Conservation (phyloP, 2,888 invertebrate species). For the Euspilapteryx auroguttella region DNA sequence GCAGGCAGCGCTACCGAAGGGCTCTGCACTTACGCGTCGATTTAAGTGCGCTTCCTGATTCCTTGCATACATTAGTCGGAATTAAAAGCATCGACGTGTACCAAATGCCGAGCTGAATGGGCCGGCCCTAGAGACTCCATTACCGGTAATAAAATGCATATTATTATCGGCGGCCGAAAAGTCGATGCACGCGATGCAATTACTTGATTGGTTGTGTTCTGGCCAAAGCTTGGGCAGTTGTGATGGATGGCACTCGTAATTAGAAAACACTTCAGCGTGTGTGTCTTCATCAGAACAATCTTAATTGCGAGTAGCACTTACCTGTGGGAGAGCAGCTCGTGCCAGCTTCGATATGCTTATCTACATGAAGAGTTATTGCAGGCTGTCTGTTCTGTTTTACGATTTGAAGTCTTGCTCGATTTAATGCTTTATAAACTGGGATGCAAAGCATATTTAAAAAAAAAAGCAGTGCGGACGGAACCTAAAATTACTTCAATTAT, state of each 20-base stretch:
- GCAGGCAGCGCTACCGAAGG: too few species aligned
- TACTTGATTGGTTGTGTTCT: conserved; percentile 60
- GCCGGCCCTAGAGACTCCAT: conserved; percentile 58
- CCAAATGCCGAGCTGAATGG: conserved; percentile 41
- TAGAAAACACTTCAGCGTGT: conserved; percentile 58
- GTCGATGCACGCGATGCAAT: conserved; percentile 62
- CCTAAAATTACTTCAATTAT: too few species aligned
- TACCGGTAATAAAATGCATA: conserved; percentile 60
- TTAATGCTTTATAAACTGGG: too few species aligned
- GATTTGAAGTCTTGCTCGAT: too few species aligned
- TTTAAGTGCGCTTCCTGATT: conserved; percentile 21
- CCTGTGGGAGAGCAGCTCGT: conserved; percentile 30
- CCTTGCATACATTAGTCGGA: conserved; percentile 47
- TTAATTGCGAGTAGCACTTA: conserved; percentile 56
- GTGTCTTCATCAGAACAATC: conserved; percentile 53
- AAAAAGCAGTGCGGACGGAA: too few species aligned
- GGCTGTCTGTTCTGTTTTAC: too few species aligned
- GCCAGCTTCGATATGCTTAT: too few species aligned
- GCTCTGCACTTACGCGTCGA: too few species aligned
- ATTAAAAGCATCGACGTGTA: conserved; percentile 44
- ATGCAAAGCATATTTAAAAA: too few species aligned
- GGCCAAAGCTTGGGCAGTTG: conserved; percentile 35
- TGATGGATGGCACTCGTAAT: conserved; percentile 59
- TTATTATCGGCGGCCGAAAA: conserved; percentile 61
- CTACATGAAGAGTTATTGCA: too few species aligned